Conservation (phyloP, 1,140 invertebrate species). For the Triops cancriformis region DNA sequence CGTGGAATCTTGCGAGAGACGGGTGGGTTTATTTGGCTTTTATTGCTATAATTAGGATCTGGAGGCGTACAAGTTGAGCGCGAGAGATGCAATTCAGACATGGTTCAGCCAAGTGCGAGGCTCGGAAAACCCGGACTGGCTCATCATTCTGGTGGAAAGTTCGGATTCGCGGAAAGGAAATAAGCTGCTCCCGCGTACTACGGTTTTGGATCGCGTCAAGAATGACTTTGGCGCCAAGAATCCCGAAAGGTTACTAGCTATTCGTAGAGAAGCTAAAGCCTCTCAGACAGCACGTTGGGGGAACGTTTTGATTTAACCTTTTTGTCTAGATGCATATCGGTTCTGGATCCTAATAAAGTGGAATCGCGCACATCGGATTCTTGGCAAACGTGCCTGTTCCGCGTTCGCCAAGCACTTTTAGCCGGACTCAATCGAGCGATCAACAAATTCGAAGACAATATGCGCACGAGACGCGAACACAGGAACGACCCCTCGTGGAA, state of each 20-base stretch:
- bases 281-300: too few species aligned
- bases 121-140: constrained; percentile 60
- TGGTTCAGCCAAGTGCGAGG: constrained; percentile 55
- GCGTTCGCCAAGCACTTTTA: constrained; percentile 73
- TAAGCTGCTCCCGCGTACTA: constrained; percentile 82
- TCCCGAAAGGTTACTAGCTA: constrained; percentile 54
- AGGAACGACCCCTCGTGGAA: constrained; percentile 85
- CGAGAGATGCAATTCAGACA: constrained; percentile 76
- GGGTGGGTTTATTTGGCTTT: constrained; percentile 33
- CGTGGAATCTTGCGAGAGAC: not conserved
- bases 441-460: constrained; percentile 79
- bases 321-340: constrained; percentile 71
- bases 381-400: constrained; percentile 71
- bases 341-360: constrained; percentile 80
- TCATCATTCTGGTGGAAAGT: constrained; percentile 85
- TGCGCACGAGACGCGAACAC: constrained; percentile 78
- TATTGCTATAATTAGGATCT: constrained; percentile 58
- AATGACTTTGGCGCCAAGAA: constrained; percentile 87
- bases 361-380: constrained; percentile 82
- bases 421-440: constrained; percentile 77
- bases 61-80: constrained; percentile 74
- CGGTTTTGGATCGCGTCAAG: constrained; percentile 88
- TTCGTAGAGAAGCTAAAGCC: not conserved
- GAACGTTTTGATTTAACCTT: constrained; percentile 28
- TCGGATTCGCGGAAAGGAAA: constrained; percentile 84